Evolutionary conservation across 2,113 vertebrate genomes (phyloP).

Genomic region (Austrofundulus limnaeus): DNA sequence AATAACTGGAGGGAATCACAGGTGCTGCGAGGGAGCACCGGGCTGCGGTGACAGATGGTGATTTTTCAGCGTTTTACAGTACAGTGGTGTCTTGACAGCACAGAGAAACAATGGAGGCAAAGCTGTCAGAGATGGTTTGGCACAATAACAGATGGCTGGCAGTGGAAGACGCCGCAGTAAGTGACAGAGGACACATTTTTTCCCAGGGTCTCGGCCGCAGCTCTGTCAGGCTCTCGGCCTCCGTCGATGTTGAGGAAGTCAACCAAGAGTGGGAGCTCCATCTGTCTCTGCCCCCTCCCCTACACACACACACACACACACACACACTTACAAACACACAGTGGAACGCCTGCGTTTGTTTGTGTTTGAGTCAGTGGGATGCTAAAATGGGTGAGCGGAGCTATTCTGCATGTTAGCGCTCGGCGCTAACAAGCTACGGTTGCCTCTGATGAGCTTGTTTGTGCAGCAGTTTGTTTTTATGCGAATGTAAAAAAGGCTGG

Average conservation of each 20-base stretch:
- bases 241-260: constrained; percentile 54
- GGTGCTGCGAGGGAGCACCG: constrained; percentile 2
- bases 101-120: constrained; percentile 41
- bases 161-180: constrained; percentile 35
- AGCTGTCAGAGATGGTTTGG: constrained; percentile 41
- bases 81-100: constrained; percentile 52
- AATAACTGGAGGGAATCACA: not conserved
- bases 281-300: constrained; percentile 53
- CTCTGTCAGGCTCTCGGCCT: constrained; percentile 43
- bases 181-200: constrained; percentile 32
- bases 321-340: no score
- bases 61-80: constrained; percentile 50
- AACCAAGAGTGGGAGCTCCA: constrained; percentile 59
- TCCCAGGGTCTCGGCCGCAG: constrained; percentile 29
- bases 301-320: no score
- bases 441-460: constrained; percentile 72
- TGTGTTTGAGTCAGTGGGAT: constrained; percentile 64
- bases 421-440: constrained; percentile 63
- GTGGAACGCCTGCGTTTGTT: constrained; percentile 55
- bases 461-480: constrained; percentile 54
- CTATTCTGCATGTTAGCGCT: constrained; percentile 62
- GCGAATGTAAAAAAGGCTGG: constrained; percentile 58
- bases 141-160: constrained; percentile 64
- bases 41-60: constrained; percentile 51
- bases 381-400: constrained; percentile 58